A percentile compares a stretch with the other conserved stretches of the same genome.
Evolutionary conservation across 2,888 invertebrate species (phyloP).

Genomic region (Ennomos quercinarius): DNA sequence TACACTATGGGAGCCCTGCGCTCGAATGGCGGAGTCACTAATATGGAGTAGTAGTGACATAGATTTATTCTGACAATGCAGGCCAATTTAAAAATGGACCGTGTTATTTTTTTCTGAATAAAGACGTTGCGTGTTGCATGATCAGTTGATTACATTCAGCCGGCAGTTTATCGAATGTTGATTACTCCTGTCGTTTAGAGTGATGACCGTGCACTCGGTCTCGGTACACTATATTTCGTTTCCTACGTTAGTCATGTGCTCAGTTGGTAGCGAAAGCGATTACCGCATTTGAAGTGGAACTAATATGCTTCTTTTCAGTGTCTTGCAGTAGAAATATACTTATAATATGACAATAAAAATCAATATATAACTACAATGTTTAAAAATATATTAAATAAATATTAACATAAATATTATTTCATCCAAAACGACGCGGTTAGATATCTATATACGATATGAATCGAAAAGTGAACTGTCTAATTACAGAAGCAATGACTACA

Average conservation of each 20-base stretch:
- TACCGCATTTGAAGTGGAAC: no score
- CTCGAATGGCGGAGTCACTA: conserved; percentile 12
- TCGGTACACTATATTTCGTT: conserved; percentile 30
- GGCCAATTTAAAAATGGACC: conserved; percentile 12
- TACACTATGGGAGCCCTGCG: conserved; percentile 41
- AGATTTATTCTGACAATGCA: conserved; percentile 24
- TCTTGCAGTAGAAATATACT: no score
- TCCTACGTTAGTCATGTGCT: conserved; percentile 35
- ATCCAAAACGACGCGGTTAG: not conserved
- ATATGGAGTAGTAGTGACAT: not conserved
- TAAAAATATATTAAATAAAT: no score
- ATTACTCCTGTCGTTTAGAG: conserved; percentile 24
- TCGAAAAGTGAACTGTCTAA: conserved; percentile 10
- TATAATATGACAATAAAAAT: no score
- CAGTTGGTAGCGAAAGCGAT: conserved; percentile 13
- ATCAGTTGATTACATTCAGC: conserved; percentile 4
- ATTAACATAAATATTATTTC: no score
- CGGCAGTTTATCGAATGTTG: conserved; percentile 17
- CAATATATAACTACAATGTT: no score
- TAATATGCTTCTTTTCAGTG: no score
- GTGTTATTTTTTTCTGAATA: not conserved
- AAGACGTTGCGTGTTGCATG: conserved; percentile 1
- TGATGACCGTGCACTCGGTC: conserved; percentile 25
- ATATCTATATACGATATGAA: conserved; percentile 26
- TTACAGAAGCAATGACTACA: conserved; percentile 10